These are phyloP conservation scores for Helicoverpa armigera DNA, from an alignment of 1,140 invertebrate genomes.

Conservation along the genomic window DNA sequence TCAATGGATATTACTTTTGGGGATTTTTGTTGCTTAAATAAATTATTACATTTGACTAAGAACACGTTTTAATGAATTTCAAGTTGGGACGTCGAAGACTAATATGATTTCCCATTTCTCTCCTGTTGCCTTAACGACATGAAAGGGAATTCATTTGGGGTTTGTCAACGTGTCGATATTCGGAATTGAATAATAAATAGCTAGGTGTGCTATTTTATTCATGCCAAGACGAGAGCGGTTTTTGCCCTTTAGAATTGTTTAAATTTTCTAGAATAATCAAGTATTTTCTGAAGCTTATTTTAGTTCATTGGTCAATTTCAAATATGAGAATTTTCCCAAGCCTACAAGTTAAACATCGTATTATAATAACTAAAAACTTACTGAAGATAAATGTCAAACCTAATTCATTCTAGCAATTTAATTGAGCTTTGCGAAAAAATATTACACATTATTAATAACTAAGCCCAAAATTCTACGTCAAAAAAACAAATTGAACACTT, in stretches of 20 bases:
- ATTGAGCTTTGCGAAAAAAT: too few relatives aligned
- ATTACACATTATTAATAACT: background rate
- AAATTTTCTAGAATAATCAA: too few relatives aligned
- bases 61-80: slow-evolving; percentile 84
- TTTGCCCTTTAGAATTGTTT: background rate
- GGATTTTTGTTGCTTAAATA: slow-evolving; percentile 85
- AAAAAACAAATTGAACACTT: background rate
- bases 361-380: too few relatives aligned
- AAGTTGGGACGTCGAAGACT: slow-evolving; percentile 67
- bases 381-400: too few relatives aligned
- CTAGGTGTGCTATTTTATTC: slow-evolving; percentile 44
- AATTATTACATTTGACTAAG: slow-evolving; percentile 83
- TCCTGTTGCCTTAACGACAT: slow-evolving; percentile 75
- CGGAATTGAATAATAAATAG: slow-evolving; percentile 54
- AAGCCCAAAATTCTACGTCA: background rate
- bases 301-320: too few relatives aligned
- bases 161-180: slow-evolving; percentile 64
- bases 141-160: slow-evolving; percentile 79
- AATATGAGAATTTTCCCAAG: too few relatives aligned
- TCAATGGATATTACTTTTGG: slow-evolving; percentile 84
- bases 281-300: too few relatives aligned
- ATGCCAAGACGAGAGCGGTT: background rate
- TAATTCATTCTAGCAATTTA: too few relatives aligned
- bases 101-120: slow-evolving; percentile 76
- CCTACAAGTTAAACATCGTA: background rate